Percentiles rank a stretch among this genome's conserved stretches.
Evolutionary conservation across 2,888 invertebrate genomes (phyloP).

Genomic region (Philonicus albiceps): DNA sequence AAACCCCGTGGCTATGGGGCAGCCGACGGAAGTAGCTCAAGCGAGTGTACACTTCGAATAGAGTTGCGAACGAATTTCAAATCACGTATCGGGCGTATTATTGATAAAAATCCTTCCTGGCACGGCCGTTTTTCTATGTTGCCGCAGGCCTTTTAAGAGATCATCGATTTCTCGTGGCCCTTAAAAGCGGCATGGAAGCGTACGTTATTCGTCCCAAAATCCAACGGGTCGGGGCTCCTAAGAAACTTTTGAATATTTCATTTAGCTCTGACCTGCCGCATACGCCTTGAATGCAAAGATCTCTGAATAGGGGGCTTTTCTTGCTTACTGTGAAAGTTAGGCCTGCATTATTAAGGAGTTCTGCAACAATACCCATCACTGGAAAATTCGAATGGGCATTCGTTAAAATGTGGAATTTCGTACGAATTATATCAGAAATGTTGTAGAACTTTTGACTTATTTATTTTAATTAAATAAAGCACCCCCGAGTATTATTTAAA

Average conservation of each 20-base stretch:
- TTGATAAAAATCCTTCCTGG: constrained; percentile 24
- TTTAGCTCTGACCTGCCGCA: neutral
- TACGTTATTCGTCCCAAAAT: neutral
- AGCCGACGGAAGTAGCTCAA: neutral
- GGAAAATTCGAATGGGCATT: neutral
- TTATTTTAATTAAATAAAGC: neutral
- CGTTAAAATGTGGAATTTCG: neutral
- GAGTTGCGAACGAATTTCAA: neutral
- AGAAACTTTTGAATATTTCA: constrained; percentile 26
- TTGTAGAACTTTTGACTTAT: neutral
- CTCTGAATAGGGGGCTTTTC: neutral
- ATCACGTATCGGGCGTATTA: constrained; percentile 30
- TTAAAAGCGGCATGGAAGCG: neutral
- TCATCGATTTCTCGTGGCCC: constrained; percentile 21
- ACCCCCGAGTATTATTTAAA: neutral
- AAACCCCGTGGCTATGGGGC: neutral
- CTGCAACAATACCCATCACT: neutral
- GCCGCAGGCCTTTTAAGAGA: constrained; percentile 15
- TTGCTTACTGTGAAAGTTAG: neutral
- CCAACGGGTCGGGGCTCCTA: neutral
- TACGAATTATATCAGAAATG: neutral
- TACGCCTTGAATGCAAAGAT: neutral
- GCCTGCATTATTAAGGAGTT: neutral
- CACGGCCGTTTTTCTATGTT: constrained; percentile 2
- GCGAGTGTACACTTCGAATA: neutral